A percentile compares a stretch with the other conserved stretches of the same genome.
These are phyloP conservation scores for Drosophila tani DNA, from an alignment of 1,140 invertebrate genomes.

Conservation along the genomic window DNA sequence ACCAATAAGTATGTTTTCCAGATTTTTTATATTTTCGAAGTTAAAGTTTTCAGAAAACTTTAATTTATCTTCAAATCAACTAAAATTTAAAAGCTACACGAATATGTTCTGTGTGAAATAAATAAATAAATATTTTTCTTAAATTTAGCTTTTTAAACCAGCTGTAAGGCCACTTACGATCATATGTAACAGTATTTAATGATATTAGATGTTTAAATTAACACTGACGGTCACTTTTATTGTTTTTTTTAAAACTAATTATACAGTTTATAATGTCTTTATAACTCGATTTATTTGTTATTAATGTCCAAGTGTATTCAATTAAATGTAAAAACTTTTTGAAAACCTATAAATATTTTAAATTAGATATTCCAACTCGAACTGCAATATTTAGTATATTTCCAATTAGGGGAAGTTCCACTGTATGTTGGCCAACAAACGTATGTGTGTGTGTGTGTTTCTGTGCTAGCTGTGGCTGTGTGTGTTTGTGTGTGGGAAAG, in stretches of 20 bases:
- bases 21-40: no score
- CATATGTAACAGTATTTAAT: background rate
- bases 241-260: background rate
- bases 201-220: background rate
- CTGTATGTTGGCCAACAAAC: constrained; percentile 69
- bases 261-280: constrained; percentile 14
- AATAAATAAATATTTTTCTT: background rate
- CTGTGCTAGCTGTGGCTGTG: constrained; percentile 4
- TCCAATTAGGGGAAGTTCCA: constrained; percentile 11
- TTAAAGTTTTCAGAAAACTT: no score
- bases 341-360: background rate
- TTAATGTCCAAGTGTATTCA: background rate
- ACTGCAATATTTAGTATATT: background rate
- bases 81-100: no score
- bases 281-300: background rate
- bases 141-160: background rate
- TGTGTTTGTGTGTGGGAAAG: constrained; percentile 37
- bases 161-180: background rate
- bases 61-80: no score
- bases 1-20: no score
- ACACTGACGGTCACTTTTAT: background rate
- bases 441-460: constrained; percentile 28
- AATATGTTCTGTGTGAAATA: no score
- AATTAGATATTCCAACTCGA: constrained; percentile 4
- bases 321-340: no score